Evolutionary conservation across 2,797 vertebrate genomes (phyloP), one percentile per base, ranked within the genome.

Genomic region (Acridotheres tristis): DNA sequence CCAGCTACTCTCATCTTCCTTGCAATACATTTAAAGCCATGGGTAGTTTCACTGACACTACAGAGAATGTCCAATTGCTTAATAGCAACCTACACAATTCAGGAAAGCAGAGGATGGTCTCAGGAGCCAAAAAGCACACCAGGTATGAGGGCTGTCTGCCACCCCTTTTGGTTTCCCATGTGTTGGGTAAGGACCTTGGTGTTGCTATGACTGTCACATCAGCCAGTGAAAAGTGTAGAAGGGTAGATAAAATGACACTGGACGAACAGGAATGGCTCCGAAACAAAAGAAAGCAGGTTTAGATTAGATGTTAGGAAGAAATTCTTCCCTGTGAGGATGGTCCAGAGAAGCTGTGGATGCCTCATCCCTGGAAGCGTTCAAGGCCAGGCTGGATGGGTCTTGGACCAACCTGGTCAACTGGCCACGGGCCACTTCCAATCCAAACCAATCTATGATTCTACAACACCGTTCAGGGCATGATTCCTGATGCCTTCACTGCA

Each of bases 91-190:
- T 10, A 10, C 10, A 45, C 5, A 26, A 13, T 13, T 51, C 11
- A 30, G 16, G 10, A 38, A 27, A 61, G 16, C 36, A 87, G 58
- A 75, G 13, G 14, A n/a, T 19, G 16, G 11, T 23, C 62, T 62
- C 14, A 7, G 27, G 5, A 27, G 32, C 63, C 45, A n/a, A n/a
- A 74, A 54, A 67, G 5, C 32, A 42, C 9, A 16, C 5, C 8
- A 2, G 0, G 3, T 15, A 16, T 45, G 32, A 10, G 51, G 7
- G 1, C 16, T 73, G 22, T 26, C 55, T 88, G 53, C 16, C 57
- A n/a, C 9, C 5, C 5, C 0, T 85, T 65, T 71, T 71, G n/a
- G 4, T 42, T 73, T 76, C 29, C 11, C n/a, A 1, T 3, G 7
- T 66, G 13, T 11, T 75, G 34, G 15, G 32, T 45, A 36, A 75